These are phyloP conservation scores for Spea multiplicata DNA, from an alignment of 2,113 vertebrate genomes.

Conservation along the genomic window DNA sequence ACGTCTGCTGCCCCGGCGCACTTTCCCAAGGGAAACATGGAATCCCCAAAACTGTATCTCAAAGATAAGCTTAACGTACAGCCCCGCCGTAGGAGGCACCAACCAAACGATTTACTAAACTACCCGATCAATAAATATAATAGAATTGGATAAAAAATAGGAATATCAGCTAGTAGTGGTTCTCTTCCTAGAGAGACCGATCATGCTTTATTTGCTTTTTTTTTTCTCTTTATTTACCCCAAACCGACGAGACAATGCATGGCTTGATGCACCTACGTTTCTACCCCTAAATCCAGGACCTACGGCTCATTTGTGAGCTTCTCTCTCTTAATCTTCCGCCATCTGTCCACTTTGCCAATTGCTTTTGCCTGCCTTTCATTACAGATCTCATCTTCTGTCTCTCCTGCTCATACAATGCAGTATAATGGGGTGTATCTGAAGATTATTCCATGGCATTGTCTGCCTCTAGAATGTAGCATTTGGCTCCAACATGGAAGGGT, in stretches of 20 bases:
- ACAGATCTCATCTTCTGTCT: constrained; percentile 40
- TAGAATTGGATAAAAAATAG: too few relatives aligned
- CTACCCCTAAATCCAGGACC: background rate
- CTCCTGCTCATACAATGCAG: constrained; percentile 25
- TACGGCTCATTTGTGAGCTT: constrained; percentile 36
- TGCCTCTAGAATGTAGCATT: background rate
- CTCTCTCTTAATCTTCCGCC: constrained; percentile 29
- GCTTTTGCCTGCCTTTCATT: constrained; percentile 40
- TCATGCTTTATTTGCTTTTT: too few relatives aligned
- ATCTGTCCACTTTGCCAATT: constrained; percentile 39
- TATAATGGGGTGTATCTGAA: constrained; percentile 33
- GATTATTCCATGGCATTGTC: constrained; percentile 44
- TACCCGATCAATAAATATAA: too few relatives aligned
- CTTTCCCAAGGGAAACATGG: constrained; percentile 43
- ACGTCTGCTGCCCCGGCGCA: constrained; percentile 32
- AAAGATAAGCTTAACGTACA: background rate
- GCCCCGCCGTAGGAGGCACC: too few relatives aligned
- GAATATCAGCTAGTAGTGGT: too few relatives aligned
- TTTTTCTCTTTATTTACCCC: too few relatives aligned
- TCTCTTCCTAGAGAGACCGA: too few relatives aligned
- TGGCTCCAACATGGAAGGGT: constrained; percentile 22
- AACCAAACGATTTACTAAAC: too few relatives aligned
- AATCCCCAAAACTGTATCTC: constrained; percentile 8
- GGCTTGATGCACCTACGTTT: constrained; percentile 11
- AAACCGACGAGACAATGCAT: too few relatives aligned